Percentiles rank a stretch among this genome's conserved stretches.
Evolutionary conservation across 2,888 invertebrate species (phyloP).

Genomic region (Lypha dubia): DNA sequence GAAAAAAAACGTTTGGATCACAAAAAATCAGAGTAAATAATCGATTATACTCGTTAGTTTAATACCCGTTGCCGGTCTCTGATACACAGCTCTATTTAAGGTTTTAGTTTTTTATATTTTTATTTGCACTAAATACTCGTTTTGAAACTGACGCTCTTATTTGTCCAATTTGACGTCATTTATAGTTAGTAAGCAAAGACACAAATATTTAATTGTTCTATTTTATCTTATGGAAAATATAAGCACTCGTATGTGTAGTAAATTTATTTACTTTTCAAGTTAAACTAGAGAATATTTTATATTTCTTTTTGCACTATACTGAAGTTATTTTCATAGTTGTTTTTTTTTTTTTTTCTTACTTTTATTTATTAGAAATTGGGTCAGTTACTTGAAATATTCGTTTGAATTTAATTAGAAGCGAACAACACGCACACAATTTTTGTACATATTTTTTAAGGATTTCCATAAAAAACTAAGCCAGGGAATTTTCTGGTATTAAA

Average conservation of each 20-base stretch:
- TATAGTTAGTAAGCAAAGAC: conserved; percentile 14
- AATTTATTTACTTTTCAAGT: not conserved
- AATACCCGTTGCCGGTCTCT: too few species aligned
- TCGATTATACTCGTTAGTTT: too few species aligned
- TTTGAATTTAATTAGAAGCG: not conserved
- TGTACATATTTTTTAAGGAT: not conserved
- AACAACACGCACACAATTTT: conserved; percentile 18
- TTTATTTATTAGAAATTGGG: conserved; percentile 31
- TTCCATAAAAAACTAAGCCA: conserved; percentile 1
- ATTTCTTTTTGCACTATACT: conserved; percentile 3
- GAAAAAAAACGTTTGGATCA: too few species aligned
- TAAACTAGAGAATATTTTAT: not conserved
- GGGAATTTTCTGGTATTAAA: too few species aligned
- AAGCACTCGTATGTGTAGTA: not conserved
- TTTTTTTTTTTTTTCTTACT: not conserved
- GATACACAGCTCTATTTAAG: too few species aligned
- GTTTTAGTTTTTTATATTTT: not conserved
- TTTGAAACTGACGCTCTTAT: too few species aligned
- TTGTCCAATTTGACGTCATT: conserved; percentile 55
- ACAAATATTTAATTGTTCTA: not conserved
- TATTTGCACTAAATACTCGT: conserved; percentile 9
- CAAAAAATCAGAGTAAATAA: too few species aligned
- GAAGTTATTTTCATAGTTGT: conserved; percentile 14
- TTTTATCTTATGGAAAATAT: conserved; percentile 7
- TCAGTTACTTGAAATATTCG: conserved; percentile 21